Conservation (phyloP, 2,113 vertebrate genomes). For the Fulmarus glacialis region DNA sequence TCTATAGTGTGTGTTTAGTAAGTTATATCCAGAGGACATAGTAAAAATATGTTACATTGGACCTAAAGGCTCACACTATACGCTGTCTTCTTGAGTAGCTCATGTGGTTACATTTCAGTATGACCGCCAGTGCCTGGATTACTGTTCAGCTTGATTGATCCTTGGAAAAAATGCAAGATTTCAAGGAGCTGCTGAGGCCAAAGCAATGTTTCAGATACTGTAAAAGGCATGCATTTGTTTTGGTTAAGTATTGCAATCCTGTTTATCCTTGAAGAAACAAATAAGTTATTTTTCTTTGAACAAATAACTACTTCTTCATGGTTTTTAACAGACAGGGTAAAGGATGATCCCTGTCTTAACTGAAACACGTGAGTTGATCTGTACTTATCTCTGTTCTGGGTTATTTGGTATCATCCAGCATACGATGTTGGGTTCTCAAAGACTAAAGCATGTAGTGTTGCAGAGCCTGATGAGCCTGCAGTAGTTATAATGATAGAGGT, state of each 20-base stretch:
- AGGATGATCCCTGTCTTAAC: neutral
- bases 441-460: neutral
- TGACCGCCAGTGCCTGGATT: neutral
- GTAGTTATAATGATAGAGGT: neutral
- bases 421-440: neutral
- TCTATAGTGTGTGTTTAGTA: neutral
- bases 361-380: neutral
- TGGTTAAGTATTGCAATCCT: neutral
- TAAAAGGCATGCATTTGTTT: neutral
- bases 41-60: neutral
- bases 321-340: neutral
- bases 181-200: neutral
- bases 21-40: accelerated
- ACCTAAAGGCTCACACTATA: neutral
- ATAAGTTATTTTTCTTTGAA: neutral
- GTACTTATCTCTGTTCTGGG: accelerated
- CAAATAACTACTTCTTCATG: neutral
- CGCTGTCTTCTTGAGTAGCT: neutral
- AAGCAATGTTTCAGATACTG: neutral
- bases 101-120: neutral
- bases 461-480: neutral
- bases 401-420: neutral
- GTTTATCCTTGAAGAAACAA: neutral
- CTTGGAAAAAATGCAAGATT: neutral
- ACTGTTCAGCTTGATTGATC: neutral